Percentiles rank a stretch among this genome's conserved stretches.
phyloP scores from a whole-genome alignment of 1,140 invertebrate genomes.

The Camponotus floridanus region DNA sequence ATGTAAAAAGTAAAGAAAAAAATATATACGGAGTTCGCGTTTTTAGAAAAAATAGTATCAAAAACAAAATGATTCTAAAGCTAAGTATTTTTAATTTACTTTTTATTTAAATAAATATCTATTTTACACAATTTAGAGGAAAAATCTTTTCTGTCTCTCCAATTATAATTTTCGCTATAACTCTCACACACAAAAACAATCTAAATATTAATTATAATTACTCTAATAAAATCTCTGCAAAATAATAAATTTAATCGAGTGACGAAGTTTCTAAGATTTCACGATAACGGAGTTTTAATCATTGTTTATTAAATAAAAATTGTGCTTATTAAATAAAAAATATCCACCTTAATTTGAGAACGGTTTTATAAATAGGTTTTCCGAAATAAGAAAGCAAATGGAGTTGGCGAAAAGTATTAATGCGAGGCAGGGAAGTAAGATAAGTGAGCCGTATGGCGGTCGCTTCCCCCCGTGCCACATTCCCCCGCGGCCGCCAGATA shows the following conservation, averaged over 20 bases:
- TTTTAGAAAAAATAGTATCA: background rate
- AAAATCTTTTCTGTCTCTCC: background rate
- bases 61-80: background rate
- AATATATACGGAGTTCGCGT: background rate
- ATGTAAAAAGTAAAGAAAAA: background rate
- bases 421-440: conserved; percentile 77
- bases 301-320: background rate
- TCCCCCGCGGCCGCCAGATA: conserved; percentile 60
- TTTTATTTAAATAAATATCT: background rate
- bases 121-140: background rate
- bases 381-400: conserved; percentile 41
- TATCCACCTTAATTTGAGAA: background rate
- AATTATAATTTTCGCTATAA: background rate
- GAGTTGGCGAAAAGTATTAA: conserved; percentile 69
- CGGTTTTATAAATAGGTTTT: conserved; percentile 17
- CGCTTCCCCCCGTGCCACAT: conserved; percentile 8
- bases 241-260: background rate
- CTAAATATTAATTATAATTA: too few relatives aligned
- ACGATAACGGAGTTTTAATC: background rate
- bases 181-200: too few relatives aligned
- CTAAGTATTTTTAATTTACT: background rate
- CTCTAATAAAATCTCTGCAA: too few relatives aligned
- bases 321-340: background rate
- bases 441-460: conserved; percentile 70
- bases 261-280: background rate